Base-by-base conservation (phyloP, 1,140 invertebrate species). In the Pogonognathellus flavescens region DNA sequence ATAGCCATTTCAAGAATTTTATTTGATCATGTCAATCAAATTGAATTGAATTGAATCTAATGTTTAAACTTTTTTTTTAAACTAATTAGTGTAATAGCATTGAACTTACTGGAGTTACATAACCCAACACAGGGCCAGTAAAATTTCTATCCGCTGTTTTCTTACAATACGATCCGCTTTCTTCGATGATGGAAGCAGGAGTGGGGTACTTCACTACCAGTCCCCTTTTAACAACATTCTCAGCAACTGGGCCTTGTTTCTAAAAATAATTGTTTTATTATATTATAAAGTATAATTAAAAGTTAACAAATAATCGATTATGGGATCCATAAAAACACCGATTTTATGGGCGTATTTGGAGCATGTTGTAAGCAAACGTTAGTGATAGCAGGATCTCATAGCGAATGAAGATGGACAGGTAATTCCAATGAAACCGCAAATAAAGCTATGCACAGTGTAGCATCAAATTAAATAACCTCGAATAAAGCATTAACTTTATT, bases 31-130 rank as follows among this genome's bases (percentile, higher is more conserved):
- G n/a, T n/a, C n/a, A n/a, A n/a, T n/a, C n/a, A n/a, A n/a, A n/a
- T n/a, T n/a, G n/a, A n/a, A n/a, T n/a, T n/a, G n/a, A n/a, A n/a
- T n/a, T n/a, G n/a, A n/a, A n/a, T n/a, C n/a, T n/a, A n/a, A n/a
- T n/a, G n/a, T n/a, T n/a, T n/a, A n/a, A n/a, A n/a, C n/a, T n/a
- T n/a, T n/a, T n/a, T n/a, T n/a, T n/a, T n/a, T n/a, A n/a, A n/a
- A n/a, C 50, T 59, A 25, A 20, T 20, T 20, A 4, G 16, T 83
- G 14, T 0, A 82, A n/a, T 84, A 53, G 20, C 84, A 81, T 18
- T 81, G 25, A 55, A 84, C 88, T 93, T 92, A 97, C 96, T 49
- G 97, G 96, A 82, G 97, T 98, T 59, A 98, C 95, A 91, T 97
- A 98, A 82, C 95, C 97, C 50, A 98, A 91, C 25, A 95, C 93